Conservation (phyloP, 2,113 vertebrate species). For the Cathartes aura region DNA sequence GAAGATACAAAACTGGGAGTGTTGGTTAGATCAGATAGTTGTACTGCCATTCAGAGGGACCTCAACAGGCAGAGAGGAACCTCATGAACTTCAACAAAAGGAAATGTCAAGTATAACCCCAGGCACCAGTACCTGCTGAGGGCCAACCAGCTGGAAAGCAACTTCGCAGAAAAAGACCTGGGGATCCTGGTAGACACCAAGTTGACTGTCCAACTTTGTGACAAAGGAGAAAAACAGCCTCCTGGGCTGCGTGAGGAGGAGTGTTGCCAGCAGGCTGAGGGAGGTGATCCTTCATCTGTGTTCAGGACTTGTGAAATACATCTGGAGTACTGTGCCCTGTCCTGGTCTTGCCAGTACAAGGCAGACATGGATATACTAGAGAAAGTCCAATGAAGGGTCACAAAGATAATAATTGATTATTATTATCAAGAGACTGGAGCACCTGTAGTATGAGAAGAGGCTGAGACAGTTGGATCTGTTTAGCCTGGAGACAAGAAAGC, state of each 20-base stretch:
- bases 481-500: not conserved
- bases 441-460: not conserved
- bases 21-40: not conserved
- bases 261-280: not conserved
- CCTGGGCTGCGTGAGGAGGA: not conserved
- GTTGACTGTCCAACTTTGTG: not conserved
- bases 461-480: not conserved
- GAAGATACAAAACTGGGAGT: not conserved
- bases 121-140: not conserved
- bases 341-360: not conserved
- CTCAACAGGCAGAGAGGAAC: not conserved
- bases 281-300: not conserved
- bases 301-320: not conserved
- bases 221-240: not conserved
- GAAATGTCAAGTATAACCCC: not conserved
- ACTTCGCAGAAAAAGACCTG: not conserved
- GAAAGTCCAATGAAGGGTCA: not conserved
- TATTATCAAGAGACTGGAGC: not conserved
- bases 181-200: not conserved
- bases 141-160: not conserved
- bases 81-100: not conserved
- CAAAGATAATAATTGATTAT: not conserved
- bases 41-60: not conserved
- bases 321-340: not conserved
- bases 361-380: not conserved